Conservation (phyloP, 2,113 vertebrate species). For the Chloropsis cyanopogon region DNA sequence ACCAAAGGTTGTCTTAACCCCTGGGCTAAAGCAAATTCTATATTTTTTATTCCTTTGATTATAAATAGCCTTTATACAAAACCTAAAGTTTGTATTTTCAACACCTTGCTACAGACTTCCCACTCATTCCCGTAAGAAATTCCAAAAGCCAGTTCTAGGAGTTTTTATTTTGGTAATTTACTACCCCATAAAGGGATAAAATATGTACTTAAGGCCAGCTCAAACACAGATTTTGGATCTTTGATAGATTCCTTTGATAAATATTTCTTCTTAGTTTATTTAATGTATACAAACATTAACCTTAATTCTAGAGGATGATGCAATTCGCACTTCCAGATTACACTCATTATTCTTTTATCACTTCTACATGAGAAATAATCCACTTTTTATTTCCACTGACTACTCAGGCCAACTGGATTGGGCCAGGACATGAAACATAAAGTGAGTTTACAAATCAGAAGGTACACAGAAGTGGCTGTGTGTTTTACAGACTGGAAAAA, state of each 20-base stretch:
- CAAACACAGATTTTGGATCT: neutral
- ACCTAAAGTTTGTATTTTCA: neutral
- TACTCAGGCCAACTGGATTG: neutral
- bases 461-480: fast-evolving
- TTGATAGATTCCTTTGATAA: neutral
- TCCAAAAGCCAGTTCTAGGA: neutral
- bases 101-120: neutral
- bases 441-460: neutral
- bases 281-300: neutral
- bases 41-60: neutral
- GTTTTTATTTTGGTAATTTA: neutral
- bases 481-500: neutral
- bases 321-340: neutral
- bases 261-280: neutral
- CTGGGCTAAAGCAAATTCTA: neutral
- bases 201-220: neutral
- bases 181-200: neutral
- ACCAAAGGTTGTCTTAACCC: neutral
- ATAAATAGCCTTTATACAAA: neutral
- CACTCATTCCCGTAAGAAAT: neutral
- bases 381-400: neutral
- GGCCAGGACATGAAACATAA: neutral
- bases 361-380: neutral
- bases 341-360: neutral
- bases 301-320: neutral